Evolutionary conservation across 1,140 invertebrate genomes (phyloP).

Genomic region (Patella vulgata): DNA sequence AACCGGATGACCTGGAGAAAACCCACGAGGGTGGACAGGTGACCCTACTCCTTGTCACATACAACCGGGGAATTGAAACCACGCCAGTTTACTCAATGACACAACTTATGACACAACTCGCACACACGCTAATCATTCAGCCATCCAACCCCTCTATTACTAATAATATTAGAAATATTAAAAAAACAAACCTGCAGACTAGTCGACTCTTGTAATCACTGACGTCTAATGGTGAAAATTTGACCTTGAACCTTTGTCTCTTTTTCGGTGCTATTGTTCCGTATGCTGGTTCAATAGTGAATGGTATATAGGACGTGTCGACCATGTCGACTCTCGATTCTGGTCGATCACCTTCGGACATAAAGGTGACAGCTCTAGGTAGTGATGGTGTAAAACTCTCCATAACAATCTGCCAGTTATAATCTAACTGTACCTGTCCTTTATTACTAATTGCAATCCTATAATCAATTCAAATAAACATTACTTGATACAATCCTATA

Average conservation of each 20-base stretch:
- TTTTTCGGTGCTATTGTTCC: constrained; percentile 60
- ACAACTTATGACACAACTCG: too few species aligned
- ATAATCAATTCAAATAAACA: constrained; percentile 1
- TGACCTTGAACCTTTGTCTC: constrained; percentile 54
- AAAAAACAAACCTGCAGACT: constrained; percentile 66
- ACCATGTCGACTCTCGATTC: constrained; percentile 51
- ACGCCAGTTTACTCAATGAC: too few species aligned
- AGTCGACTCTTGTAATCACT: constrained; percentile 65
- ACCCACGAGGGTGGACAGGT: too few species aligned
- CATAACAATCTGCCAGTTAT: constrained; percentile 64
- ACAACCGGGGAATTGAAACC: too few species aligned
- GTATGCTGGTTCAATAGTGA: constrained; percentile 59
- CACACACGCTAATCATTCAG: too few species aligned
- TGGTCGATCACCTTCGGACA: constrained; percentile 51
- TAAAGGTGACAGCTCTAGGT: constrained; percentile 58
- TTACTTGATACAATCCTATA: background rate
- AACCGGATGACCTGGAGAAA: too few species aligned
- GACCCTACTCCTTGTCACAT: too few species aligned
- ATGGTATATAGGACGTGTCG: constrained; percentile 59
- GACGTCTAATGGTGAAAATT: constrained; percentile 66
- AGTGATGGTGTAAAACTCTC: constrained; percentile 58
- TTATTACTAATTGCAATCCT: constrained; percentile 61
- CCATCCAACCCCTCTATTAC: too few species aligned
- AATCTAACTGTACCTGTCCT: constrained; percentile 60
- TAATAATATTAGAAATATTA: too few species aligned